Evolutionary conservation across 2,113 vertebrate species (phyloP).

Genomic region (Cettia cetti): DNA sequence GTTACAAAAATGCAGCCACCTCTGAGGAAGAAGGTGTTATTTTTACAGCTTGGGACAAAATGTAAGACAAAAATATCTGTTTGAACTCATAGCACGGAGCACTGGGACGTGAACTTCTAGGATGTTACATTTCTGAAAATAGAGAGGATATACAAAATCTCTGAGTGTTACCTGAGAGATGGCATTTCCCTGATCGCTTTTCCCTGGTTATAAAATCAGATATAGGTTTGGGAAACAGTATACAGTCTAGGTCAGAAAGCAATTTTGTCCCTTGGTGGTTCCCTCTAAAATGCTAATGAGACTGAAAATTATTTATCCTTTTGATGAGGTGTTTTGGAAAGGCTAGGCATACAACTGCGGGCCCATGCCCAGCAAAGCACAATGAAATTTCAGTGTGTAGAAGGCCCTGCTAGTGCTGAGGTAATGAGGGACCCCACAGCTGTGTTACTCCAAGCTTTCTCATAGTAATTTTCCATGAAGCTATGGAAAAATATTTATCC

Average conservation of each 20-base stretch:
- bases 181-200: background rate
- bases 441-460: slow-evolving; percentile 55
- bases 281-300: background rate
- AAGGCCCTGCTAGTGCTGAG: slow-evolving; percentile 10
- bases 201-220: background rate
- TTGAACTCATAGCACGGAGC: background rate
- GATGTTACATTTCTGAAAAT: background rate
- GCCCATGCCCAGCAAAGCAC: background rate
- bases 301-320: background rate
- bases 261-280: background rate
- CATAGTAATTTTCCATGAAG: slow-evolving; percentile 63
- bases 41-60: background rate
- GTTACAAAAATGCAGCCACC: background rate
- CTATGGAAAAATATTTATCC: slow-evolving; percentile 67
- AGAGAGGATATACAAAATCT: background rate
- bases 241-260: background rate
- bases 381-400: background rate
- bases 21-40: background rate
- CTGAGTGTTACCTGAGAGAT: background rate
- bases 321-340: background rate
- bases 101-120: background rate
- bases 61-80: background rate
- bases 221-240: background rate
- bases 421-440: slow-evolving; percentile 50
- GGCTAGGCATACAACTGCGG: background rate